These are phyloP conservation scores for Dynastes tityus DNA, from an alignment of 2,888 invertebrate species.

Conservation along the genomic window DNA sequence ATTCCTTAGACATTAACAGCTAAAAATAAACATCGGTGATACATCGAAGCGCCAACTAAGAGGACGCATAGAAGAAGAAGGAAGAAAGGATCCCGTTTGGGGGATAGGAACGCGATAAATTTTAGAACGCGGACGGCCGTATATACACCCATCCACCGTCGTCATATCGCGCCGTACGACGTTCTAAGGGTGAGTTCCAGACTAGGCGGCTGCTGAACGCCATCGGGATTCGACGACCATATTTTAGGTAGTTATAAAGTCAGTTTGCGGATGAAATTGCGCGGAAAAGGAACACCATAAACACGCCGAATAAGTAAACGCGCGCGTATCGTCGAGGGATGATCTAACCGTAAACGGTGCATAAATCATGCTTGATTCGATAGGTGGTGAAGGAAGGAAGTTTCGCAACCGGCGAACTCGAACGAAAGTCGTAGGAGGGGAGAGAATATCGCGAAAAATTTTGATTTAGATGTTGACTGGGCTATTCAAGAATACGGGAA, in stretches of 20 bases:
- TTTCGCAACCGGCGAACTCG: background rate
- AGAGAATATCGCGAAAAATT: background rate
- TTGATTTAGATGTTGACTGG: background rate
- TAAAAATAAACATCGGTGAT: slow-evolving; percentile 36
- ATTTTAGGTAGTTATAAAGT: slow-evolving; percentile 70
- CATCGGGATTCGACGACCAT: slow-evolving; percentile 57
- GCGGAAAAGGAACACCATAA: slow-evolving; percentile 67
- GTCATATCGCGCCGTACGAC: background rate
- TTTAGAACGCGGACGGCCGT: slow-evolving; percentile 40
- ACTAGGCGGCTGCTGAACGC: slow-evolving; percentile 33
- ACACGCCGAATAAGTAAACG: slow-evolving; percentile 63
- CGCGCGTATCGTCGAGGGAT: slow-evolving; percentile 30
- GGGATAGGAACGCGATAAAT: slow-evolving; percentile 47
- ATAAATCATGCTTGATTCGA: slow-evolving; percentile 44
- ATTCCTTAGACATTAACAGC: slow-evolving; percentile 46
- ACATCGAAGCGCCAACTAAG: slow-evolving; percentile 36
- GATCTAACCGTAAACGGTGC: slow-evolving; percentile 30
- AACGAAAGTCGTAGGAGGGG: background rate
- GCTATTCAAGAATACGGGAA: too few relatives aligned
- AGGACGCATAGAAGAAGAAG: too few relatives aligned
- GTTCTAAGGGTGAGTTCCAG: slow-evolving; percentile 44
- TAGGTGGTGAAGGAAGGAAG: slow-evolving; percentile 24
- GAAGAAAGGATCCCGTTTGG: background rate
- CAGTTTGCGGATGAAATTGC: slow-evolving; percentile 65
- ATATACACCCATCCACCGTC: too few relatives aligned